These are phyloP conservation scores for Ditylenchus weischeri DNA, from an alignment of 2,888 invertebrate genomes.

Conservation along the genomic window DNA sequence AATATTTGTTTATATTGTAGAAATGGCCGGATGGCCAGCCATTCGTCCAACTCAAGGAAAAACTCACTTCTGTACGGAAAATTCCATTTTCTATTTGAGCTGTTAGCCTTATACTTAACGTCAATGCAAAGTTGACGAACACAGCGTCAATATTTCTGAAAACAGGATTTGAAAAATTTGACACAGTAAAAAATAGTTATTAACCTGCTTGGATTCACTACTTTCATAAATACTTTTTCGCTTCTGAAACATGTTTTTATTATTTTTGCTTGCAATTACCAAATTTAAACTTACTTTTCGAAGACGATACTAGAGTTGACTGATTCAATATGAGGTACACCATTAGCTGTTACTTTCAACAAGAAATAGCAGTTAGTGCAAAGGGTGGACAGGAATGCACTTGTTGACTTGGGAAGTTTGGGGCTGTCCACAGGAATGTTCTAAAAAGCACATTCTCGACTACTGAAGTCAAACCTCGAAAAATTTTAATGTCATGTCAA, in stretches of 20 bases:
- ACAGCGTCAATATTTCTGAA: conserved; percentile 44
- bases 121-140: conserved; percentile 49
- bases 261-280: neutral
- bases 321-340: conserved; percentile 46
- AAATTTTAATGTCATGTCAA: too few species aligned
- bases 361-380: conserved; percentile 55
- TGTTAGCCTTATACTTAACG: conserved; percentile 31
- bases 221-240: conserved; percentile 49
- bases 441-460: neutral
- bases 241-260: conserved; percentile 34
- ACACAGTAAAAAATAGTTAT: too few species aligned
- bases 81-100: conserved; percentile 40
- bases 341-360: conserved; percentile 51
- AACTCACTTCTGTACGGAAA: conserved; percentile 38
- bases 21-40: too few species aligned
- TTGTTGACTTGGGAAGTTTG: conserved; percentile 43
- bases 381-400: conserved; percentile 51
- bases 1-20: too few species aligned
- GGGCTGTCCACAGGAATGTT: conserved; percentile 49
- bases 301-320: conserved; percentile 48
- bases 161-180: too few species aligned
- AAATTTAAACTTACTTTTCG: conserved; percentile 43
- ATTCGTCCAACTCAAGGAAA: too few species aligned
- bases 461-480: too few species aligned
- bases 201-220: conserved; percentile 46